Base-by-base conservation (phyloP, 2,888 invertebrate species). In the Toxonevra muliebris region DNA sequence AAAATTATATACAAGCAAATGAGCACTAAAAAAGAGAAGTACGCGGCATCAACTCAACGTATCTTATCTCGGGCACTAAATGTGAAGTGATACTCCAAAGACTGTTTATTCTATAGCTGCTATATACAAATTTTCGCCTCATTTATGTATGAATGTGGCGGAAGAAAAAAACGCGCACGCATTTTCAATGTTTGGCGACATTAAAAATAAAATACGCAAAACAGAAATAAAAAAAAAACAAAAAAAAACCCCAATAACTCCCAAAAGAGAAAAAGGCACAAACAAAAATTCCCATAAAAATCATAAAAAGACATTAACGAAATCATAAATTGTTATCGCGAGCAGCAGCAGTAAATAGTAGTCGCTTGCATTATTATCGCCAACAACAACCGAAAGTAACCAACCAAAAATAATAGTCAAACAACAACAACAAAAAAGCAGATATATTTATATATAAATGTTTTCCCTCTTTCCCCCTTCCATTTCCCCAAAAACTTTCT, bases 281-380 rank as follows among this genome's bases (percentile, higher is more conserved):
- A 62, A 52, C 30, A 53, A 53, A 66, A 66, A 50, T 30, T 12
- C 55, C 70, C 66, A 75, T 75, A 72, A 75, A 75, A 75, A 73
- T 73, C 74, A 76, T 74, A 75, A 76, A 75, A 75, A 73, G 73
- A 74, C 76, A 76, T 76, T 76, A 76, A 74, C 75, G 68, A 59
- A 73, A 74, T 73, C 76, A 76, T 76, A 76, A 76, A 76, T 76
- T 74, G 72, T 69, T 76, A 76, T 76, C 74, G 61, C 65, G 55
- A 17, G 43, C 59, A 13, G 40, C 53, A 41, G 52, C 52, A 48
- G n/a, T 17, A 19, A 17, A 53, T 50, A 57, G 57, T 61, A 15
- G 8, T 13, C 4, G 50, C 15, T 13, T 15, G 50, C 4, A 15
- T 15, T 48, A 15, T 48, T n/a, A 48, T 13, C 50, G 50, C 13